Conservation (phyloP, 37 sponge, comb jelly and placozoan species). For the Trichoplax adhaerens region DNA sequence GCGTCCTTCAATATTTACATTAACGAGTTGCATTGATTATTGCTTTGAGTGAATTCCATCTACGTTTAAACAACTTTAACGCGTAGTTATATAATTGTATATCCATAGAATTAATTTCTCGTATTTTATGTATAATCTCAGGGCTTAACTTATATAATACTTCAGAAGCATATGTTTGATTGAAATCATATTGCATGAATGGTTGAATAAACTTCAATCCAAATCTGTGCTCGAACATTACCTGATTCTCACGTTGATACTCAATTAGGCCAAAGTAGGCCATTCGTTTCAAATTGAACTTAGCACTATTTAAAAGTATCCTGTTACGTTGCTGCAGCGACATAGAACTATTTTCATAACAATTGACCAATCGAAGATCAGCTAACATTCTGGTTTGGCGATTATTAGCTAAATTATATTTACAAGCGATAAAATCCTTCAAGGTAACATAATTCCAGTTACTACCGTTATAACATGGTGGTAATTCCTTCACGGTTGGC, state of each 20-base stretch:
- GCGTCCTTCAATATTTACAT: too few relatives aligned
- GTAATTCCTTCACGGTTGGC: conserved; percentile 17
- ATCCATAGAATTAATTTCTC: conserved; percentile 34
- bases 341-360: conserved; percentile 11
- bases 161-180: conserved; percentile 23
- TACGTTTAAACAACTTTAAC: conserved; percentile 25
- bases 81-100: conserved; percentile 65
- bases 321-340: too few relatives aligned
- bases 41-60: conserved; percentile 7
- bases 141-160: conserved; percentile 14
- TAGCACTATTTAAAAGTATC: not conserved
- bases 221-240: conserved; percentile 22
- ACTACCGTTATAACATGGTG: conserved; percentile 37
- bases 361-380: conserved; percentile 33
- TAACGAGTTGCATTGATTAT: not conserved
- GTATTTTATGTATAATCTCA: conserved; percentile 15
- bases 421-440: conserved; percentile 42
- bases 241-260: conserved; percentile 31
- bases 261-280: conserved; percentile 62
- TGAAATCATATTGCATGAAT: not conserved
- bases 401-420: conserved; percentile 57
- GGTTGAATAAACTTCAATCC: not conserved
- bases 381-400: conserved; percentile 62
- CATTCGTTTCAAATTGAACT: conserved; percentile 11
- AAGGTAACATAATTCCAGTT: conserved; percentile 45